A percentile compares a stretch with the other conserved stretches of the same genome.
These are phyloP conservation scores for Spermophilus dauricus DNA, from an alignment of 2,113 vertebrate genomes.

Conservation along the genomic window DNA sequence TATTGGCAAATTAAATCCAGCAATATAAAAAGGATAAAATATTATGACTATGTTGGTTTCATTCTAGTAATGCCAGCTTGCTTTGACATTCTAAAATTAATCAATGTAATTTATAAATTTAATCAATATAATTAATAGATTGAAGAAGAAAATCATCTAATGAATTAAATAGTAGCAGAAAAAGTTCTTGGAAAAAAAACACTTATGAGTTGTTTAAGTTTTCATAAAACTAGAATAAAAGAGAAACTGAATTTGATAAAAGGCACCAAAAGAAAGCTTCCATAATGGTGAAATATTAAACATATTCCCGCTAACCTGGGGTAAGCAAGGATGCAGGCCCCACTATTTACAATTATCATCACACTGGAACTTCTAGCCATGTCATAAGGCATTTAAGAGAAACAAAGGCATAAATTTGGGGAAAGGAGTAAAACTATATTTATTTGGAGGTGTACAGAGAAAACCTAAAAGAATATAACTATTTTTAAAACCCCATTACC, in stretches of 20 bases:
- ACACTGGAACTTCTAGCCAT: neutral
- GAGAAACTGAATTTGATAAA: neutral
- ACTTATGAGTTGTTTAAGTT: constrained; percentile 14
- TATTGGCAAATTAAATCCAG: neutral
- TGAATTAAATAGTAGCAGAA: neutral
- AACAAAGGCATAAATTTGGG: neutral
- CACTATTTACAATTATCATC: neutral
- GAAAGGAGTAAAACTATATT: neutral
- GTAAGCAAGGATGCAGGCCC: neutral
- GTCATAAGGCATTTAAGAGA: neutral
- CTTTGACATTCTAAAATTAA: neutral
- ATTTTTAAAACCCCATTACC: neutral
- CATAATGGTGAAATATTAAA: neutral
- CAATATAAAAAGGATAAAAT: neutral
- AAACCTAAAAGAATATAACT: neutral
- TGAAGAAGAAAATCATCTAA: neutral
- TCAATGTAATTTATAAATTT: neutral
- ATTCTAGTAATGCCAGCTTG: neutral
- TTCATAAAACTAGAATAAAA: constrained; percentile 13
- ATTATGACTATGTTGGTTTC: neutral
- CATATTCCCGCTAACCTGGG: neutral
- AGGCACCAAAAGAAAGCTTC: neutral
- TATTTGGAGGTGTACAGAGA: neutral
- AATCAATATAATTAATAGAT: neutral
- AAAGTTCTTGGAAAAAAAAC: neutral